phyloP scores from a whole-genome alignment of 2,113 vertebrate species.

The Oriolus oriolus region DNA sequence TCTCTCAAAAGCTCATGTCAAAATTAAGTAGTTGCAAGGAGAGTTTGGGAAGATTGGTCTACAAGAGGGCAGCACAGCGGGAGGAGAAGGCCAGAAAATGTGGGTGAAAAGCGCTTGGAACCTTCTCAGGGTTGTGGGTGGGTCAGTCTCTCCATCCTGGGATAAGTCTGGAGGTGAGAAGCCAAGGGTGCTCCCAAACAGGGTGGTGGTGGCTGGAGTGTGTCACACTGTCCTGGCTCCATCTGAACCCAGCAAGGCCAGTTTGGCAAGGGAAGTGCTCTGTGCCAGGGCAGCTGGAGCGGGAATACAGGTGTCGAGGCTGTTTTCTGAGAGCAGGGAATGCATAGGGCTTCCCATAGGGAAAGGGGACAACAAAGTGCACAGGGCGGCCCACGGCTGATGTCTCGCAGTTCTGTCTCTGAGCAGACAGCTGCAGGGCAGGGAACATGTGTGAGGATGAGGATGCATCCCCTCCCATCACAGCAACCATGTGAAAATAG shows the following conservation, averaged over 20 bases:
- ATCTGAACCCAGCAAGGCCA: neutral
- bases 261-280: neutral
- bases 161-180: neutral
- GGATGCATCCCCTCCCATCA: neutral
- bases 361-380: neutral
- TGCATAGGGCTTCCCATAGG: neutral
- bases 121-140: neutral
- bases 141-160: neutral
- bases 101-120: neutral
- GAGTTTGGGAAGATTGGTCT: neutral
- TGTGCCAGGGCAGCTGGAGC: neutral
- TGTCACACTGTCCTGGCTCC: neutral
- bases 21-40: neutral
- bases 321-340: neutral
- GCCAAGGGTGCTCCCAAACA: neutral
- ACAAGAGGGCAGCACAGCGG: neutral
- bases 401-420: neutral
- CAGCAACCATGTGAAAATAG: neutral
- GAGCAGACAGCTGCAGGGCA: neutral
- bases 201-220: neutral
- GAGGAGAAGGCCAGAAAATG: neutral
- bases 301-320: neutral
- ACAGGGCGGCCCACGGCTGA: too few relatives aligned
- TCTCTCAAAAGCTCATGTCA: neutral
- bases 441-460: fast-evolving